Percentiles rank a stretch among this genome's conserved stretches.
Conservation (phyloP, 2,113 vertebrate species). For the Ardeotis arabs region DNA sequence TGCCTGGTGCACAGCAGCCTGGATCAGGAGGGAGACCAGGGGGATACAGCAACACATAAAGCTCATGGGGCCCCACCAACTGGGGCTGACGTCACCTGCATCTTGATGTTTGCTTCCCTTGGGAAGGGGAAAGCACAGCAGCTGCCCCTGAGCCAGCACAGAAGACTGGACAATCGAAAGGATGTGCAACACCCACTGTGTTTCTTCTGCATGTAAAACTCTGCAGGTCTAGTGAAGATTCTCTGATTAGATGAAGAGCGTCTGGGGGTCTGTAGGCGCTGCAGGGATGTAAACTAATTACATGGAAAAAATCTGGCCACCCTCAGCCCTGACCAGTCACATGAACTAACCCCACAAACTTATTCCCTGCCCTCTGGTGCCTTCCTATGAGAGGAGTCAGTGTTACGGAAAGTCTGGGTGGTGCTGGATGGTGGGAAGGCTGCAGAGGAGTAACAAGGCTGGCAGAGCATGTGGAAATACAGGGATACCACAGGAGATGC, state of each 20-base stretch:
- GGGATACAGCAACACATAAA: neutral
- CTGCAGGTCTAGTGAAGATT: neutral
- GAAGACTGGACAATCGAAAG: neutral
- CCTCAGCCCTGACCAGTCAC: neutral
- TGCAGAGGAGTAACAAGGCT: neutral
- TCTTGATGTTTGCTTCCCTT: neutral
- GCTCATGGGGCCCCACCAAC: neutral
- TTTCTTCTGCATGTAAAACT: neutral
- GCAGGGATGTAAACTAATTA: neutral
- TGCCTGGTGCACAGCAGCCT: neutral
- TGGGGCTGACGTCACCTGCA: neutral
- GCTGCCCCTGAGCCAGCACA: neutral
- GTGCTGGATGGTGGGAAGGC: neutral
- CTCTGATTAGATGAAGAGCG: neutral
- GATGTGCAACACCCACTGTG: neutral
- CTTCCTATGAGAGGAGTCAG: conserved; percentile 28
- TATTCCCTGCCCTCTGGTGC: conserved; percentile 41
- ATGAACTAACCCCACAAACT: neutral
- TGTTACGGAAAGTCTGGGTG: neutral
- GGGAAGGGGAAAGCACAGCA: neutral
- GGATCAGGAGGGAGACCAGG: neutral
- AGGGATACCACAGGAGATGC: neutral
- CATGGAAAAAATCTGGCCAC: neutral
- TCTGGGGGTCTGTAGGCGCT: neutral
- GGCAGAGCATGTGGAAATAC: neutral